Percentiles rank a stretch among this genome's conserved stretches.
These are phyloP conservation scores for Caenorhabditis macrosperma DNA, from an alignment of 2,888 invertebrate genomes.

Conservation along the genomic window DNA sequence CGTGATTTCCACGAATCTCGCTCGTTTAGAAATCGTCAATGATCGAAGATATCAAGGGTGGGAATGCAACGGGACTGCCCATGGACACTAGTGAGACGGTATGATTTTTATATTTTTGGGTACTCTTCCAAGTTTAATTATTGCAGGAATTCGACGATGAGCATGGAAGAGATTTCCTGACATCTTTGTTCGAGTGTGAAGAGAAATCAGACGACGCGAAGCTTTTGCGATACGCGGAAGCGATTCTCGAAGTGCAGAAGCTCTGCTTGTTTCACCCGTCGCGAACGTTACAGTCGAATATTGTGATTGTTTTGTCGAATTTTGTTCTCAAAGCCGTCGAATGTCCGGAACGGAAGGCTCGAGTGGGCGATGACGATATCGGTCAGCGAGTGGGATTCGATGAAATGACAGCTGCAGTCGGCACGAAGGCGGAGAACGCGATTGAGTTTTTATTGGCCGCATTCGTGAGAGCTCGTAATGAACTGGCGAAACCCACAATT, in stretches of 20 bases:
- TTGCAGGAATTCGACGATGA: background rate
- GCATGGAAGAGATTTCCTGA: conserved; percentile 9
- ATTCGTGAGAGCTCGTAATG: conserved; percentile 15
- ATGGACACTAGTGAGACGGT: conserved; percentile 9
- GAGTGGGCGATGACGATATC: background rate
- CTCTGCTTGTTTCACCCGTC: background rate
- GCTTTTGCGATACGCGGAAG: conserved; percentile 22
- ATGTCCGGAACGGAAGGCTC: background rate
- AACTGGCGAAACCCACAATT: conserved; percentile 9
- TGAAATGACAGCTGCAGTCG: background rate
- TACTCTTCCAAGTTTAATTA: background rate
- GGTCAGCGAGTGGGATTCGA: background rate
- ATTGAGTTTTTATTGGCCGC: conserved; percentile 21
- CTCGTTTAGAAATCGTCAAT: conserved; percentile 4
- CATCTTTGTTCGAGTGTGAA: conserved; percentile 27
- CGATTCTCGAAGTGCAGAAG: conserved; percentile 29
- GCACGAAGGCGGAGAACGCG: conserved; percentile 19
- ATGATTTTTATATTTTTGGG: no score
- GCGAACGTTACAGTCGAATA: conserved; percentile 7
- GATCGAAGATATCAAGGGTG: conserved; percentile 16
- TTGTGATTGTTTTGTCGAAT: conserved; percentile 10
- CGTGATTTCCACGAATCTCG: conserved; percentile 20
- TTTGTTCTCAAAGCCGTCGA: conserved; percentile 8
- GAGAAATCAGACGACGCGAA: conserved; percentile 1
- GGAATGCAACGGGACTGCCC: background rate